Conservation (phyloP, 2,797 vertebrate genomes). For the Okamejei kenojei region DNA sequence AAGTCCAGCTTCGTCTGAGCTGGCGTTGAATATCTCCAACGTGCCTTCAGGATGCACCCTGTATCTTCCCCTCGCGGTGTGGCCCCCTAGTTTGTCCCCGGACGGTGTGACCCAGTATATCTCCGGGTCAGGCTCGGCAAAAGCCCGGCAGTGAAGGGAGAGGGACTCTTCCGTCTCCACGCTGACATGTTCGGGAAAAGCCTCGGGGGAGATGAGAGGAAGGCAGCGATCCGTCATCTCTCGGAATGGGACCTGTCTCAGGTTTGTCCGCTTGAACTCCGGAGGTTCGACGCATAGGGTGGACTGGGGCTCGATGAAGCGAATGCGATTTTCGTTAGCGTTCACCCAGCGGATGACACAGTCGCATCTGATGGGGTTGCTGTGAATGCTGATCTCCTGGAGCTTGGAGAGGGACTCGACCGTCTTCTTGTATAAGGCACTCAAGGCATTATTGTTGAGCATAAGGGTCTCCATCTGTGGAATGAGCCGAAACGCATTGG, state of each 20-base stretch:
- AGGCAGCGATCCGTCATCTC: constrained; percentile 89
- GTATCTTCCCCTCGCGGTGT: constrained; percentile 52
- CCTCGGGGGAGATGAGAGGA: constrained; percentile 77
- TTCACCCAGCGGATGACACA: constrained; percentile 92
- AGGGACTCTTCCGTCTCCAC: constrained; percentile 59
- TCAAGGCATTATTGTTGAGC: constrained; percentile 94
- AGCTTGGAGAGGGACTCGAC: constrained; percentile 81
- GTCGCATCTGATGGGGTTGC: constrained; percentile 92
- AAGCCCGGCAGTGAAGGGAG: constrained; percentile 79
- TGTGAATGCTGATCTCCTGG: constrained; percentile 90
- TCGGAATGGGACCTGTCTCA: constrained; percentile 79
- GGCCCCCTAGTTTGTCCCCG: constrained; percentile 65
- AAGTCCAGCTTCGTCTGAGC: constrained; percentile 66
- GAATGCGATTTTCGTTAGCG: constrained; percentile 63
- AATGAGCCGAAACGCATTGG: constrained; percentile 78
- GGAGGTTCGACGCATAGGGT: constrained; percentile 86
- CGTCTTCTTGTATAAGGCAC: constrained; percentile 79
- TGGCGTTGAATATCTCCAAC: constrained; percentile 73
- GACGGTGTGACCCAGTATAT: constrained; percentile 89
- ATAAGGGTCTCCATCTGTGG: constrained; percentile 87
- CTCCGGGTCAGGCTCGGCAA: constrained; percentile 82
- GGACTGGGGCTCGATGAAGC: constrained; percentile 90
- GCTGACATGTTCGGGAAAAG: constrained; percentile 69
- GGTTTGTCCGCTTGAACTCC: constrained; percentile 71
- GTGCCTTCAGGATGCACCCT: constrained; percentile 77